phyloP scores from a whole-genome alignment of 2,113 vertebrate species.

The Spea bombifrons region DNA sequence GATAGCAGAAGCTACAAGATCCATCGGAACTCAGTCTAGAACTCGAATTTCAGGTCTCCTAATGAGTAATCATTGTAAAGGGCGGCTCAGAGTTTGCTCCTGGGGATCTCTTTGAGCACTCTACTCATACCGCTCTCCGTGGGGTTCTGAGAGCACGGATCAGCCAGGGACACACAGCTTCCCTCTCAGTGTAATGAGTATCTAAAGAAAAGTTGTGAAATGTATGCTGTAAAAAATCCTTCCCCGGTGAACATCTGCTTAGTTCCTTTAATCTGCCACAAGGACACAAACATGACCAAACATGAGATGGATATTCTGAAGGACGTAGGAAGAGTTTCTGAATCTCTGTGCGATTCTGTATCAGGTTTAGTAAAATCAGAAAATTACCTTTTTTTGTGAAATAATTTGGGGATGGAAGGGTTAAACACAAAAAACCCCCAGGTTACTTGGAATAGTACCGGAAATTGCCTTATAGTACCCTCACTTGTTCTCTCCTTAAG shows the following conservation, averaged over 20 bases:
- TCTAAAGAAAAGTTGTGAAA: background rate
- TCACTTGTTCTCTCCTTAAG: background rate
- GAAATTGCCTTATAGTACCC: too few species aligned
- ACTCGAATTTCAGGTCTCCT: background rate
- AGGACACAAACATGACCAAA: background rate
- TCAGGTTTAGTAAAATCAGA: too few species aligned
- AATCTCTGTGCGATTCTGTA: too few species aligned
- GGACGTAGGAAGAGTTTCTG: background rate
- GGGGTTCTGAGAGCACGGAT: background rate
- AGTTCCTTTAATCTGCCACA: slow-evolving; percentile 27
- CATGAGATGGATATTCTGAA: slow-evolving; percentile 26
- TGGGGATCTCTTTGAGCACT: background rate
- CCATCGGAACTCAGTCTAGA: background rate
- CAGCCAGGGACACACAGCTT: background rate
- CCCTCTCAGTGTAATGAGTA: background rate
- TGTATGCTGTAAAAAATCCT: background rate
- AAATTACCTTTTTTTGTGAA: background rate
- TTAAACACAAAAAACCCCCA: too few species aligned
- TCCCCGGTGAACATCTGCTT: slow-evolving; percentile 34
- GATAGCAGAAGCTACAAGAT: background rate
- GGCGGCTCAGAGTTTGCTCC: background rate
- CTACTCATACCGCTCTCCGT: background rate
- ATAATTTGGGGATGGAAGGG: background rate
- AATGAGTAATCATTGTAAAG: background rate
- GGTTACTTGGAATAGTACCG: too few species aligned